phyloP scores from a whole-genome alignment of 2,888 invertebrate genomes.

The Cheilosia urbana region DNA sequence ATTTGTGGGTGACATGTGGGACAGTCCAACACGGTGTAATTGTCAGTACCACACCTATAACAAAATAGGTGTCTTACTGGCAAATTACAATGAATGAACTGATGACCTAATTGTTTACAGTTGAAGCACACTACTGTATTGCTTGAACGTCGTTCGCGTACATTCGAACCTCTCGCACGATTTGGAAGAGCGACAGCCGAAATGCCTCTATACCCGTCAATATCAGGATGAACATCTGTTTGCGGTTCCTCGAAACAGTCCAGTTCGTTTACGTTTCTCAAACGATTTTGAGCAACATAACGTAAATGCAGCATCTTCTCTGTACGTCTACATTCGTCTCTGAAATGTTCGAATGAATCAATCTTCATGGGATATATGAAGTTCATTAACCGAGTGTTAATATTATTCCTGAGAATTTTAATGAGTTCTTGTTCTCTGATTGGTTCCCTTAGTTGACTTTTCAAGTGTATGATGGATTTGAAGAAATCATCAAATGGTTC shows the following conservation, averaged over 20 bases:
- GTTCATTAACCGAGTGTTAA: not conserved
- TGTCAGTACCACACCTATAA: slow-evolving; percentile 17
- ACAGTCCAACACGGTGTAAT: slow-evolving; percentile 8
- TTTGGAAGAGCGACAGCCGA: not conserved
- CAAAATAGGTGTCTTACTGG: slow-evolving; percentile 12
- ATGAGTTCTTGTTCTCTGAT: not conserved
- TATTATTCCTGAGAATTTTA: not conserved
- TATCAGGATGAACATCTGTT: not conserved
- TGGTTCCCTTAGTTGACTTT: not conserved
- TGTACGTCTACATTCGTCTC: not conserved
- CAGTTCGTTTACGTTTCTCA: not conserved
- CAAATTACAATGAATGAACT: not conserved
- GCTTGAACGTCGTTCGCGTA: not conserved
- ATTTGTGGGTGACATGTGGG: not conserved
- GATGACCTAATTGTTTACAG: not conserved
- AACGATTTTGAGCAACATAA: not conserved
- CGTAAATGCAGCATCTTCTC: slow-evolving; percentile 1
- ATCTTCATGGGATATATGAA: slow-evolving; percentile 4
- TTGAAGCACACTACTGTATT: slow-evolving; percentile 1
- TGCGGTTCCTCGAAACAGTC: too few species aligned
- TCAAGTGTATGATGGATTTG: not conserved
- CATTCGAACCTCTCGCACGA: slow-evolving; percentile 16
- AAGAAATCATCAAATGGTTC: slow-evolving; percentile 24
- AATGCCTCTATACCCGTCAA: not conserved
- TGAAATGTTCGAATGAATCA: not conserved